Evolutionary conservation across 2,113 vertebrate genomes (phyloP).

Genomic region (Sardina pilchardus): DNA sequence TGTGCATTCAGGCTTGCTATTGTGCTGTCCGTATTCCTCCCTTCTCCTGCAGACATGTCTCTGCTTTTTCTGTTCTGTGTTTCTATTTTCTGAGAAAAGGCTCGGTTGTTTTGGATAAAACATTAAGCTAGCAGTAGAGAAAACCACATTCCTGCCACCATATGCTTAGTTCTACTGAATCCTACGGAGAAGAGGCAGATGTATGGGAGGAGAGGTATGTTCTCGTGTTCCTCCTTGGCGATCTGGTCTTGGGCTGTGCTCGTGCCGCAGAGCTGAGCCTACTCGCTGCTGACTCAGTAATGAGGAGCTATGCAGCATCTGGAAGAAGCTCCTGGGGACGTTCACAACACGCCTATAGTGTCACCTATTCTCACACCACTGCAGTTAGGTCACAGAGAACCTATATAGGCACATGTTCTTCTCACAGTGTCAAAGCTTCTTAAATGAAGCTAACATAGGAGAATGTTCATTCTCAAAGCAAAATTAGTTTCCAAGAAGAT

Average conservation of each 20-base stretch:
- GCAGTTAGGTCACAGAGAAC: neutral
- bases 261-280: neutral
- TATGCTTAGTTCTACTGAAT: neutral
- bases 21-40: neutral
- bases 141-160: neutral
- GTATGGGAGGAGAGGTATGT: neutral
- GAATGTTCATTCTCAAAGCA: too few relatives aligned
- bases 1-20: neutral
- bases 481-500: too few relatives aligned
- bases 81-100: neutral
- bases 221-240: neutral
- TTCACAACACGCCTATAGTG: neutral
- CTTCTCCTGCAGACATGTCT: neutral
- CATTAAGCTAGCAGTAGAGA: neutral
- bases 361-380: neutral
- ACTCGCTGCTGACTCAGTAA: neutral
- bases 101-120: neutral
- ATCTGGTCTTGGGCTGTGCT: neutral
- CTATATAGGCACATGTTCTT: neutral
- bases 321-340: neutral
- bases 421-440: neutral
- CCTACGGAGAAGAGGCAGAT: neutral
- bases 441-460: neutral
- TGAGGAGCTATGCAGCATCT: neutral
- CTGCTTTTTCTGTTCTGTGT: neutral